A percentile compares a stretch with the other conserved stretches of the same genome.
These are phyloP conservation scores for Leptinotarsa juncta DNA, from an alignment of 2,888 invertebrate genomes.

Conservation along the genomic window DNA sequence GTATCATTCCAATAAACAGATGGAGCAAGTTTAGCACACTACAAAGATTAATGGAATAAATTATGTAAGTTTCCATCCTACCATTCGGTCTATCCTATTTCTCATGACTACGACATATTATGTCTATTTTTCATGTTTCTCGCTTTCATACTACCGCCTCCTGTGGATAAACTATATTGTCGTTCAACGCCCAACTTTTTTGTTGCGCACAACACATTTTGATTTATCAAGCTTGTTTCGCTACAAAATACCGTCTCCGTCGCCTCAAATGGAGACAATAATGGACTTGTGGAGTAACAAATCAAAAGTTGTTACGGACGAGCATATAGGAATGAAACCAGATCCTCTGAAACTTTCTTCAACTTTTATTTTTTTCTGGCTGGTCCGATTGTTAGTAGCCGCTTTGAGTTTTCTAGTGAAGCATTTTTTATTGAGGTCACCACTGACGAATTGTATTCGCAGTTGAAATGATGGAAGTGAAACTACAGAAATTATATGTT, in stretches of 20 bases:
- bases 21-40: not conserved
- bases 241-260: not conserved
- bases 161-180: slow-evolving; percentile 12
- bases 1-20: not conserved
- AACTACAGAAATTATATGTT: no score
- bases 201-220: slow-evolving; percentile 11
- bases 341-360: slow-evolving; percentile 6
- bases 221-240: slow-evolving; percentile 16
- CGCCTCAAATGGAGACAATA: slow-evolving; percentile 32
- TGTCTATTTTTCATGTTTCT: slow-evolving; percentile 3
- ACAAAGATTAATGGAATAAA: not conserved
- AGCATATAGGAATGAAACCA: slow-evolving; percentile 3
- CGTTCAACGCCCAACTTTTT: slow-evolving; percentile 14
- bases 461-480: no score
- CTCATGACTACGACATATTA: not conserved
- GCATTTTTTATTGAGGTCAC: not conserved
- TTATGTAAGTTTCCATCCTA: not conserved
- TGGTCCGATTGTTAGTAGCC: slow-evolving; percentile 1
- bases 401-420: not conserved
- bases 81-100: not conserved
- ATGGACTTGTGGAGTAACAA: slow-evolving; percentile 42
- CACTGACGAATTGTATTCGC: no score
- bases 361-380: slow-evolving; percentile 1
- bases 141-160: not conserved
- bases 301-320: slow-evolving; percentile 37